Base-by-base conservation (phyloP, 2,888 invertebrate genomes). In the Poecilus cupreus region DNA sequence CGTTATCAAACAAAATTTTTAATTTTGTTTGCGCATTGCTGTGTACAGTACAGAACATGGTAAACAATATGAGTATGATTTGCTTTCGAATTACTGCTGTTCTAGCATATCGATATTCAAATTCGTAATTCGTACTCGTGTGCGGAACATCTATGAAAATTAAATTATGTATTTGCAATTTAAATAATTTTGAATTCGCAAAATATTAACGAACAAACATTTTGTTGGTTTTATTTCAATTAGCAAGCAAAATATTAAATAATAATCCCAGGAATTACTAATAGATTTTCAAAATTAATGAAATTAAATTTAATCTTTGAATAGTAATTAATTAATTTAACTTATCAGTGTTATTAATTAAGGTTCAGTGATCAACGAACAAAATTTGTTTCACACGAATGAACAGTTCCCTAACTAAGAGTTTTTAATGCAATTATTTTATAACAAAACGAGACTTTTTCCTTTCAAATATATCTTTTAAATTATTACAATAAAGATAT, bases 101-200 rank as follows among this genome's bases (percentile, higher is more conserved):
- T n/a, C 22, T 60, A 60, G 60, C 24, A 68, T 10, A 68, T 68
- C 64, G 64, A 68, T 68, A 37, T 37, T 68, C 64, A 68, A 68
- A 68, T 68, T 37, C 20, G 20, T 6, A 37, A 37, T 37, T 68
- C 64, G 37, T 37, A 68, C 37, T 37, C 20, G 20, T 6, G 18
- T 18, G 24, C 18, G 37, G 6, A 37, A 68, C 16, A 37, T 68
- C 64, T 68, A 68, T 68, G 64, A 37, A 68, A 68, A 68, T 39
- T 68, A 32, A 68, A 68, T 68, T 68, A 37, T 51, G 43, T 51
- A 3, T 39, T 37, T 18, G 11, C 2, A 37, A 68, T 68, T 68
- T 68, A 37, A 68, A 68, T 68, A 68, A 51, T 68, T 37, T 68
- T 16, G 18, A 13, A 32, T 64, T 64, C 13, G 26, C 26, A 57